Evolutionary conservation across 2,888 invertebrate genomes (phyloP), one percentile per base, ranked within the genome.

Genomic region (Mechanitis mazaeus): DNA sequence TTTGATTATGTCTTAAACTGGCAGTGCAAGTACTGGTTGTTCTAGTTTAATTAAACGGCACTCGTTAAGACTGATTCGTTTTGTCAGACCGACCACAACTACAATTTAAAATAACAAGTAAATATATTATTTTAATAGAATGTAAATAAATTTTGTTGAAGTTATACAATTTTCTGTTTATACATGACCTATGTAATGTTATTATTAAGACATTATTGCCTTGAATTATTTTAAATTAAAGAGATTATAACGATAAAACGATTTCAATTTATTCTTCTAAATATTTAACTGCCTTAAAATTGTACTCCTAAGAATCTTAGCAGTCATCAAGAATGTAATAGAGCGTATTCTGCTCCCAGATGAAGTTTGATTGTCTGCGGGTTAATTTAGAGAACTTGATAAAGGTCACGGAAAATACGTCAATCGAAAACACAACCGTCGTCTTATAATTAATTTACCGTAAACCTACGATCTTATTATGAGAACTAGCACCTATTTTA

Each of bases 321-420:
- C 20, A 20, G 28, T 50, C 50, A 50, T 50, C 50, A 50, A 50
- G 50, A 50, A 31, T 31, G 50, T 31, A 50, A 50, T 50, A 50
- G 28, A 47, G 50, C 3, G 31, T 50, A 50, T 50, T 50, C 31
- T 31, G 31, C 31, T 31, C 6, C 9, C 28, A 50, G 31, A 54
- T 60, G 64, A 68, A 67, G 58, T 68, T 68, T 61, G 63, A 67
- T 67, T 68, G 64, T 64, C 60, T 62, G 53, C 53, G 55, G 57
- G 57, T 63, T 67, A 69, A 69, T 67, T 68, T 67, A 67, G 61
- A 42, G 59, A 67, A 65, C 56, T 65, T 63, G 59, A 47, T 56
- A 55, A 56, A 56, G 53, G 57, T 61, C 20, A 20, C 20, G 20
- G 20, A 20, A 20, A 20, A 59, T 59, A 65, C 62, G 69, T 67